Conservation (phyloP, 1,140 invertebrate genomes). For the Gryllus bimaculatus region DNA sequence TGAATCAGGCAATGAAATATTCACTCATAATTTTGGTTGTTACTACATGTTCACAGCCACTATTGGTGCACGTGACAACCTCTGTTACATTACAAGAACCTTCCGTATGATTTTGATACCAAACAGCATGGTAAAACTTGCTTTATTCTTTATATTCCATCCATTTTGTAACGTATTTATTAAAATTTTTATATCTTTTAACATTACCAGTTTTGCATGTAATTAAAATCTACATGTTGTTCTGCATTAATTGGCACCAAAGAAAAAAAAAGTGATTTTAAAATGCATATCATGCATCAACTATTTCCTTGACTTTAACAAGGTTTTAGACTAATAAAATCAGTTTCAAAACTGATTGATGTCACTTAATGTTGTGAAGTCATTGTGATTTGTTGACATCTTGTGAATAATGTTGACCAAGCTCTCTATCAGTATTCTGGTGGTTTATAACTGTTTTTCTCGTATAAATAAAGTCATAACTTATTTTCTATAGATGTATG, state of each 20-base stretch:
- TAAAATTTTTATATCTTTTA: background rate
- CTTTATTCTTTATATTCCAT: background rate
- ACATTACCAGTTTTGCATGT: background rate
- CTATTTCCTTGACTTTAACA: background rate
- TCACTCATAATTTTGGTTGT: too few species aligned
- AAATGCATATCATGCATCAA: background rate
- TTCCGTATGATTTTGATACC: too few species aligned
- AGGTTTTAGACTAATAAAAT: background rate
- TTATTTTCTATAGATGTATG: constrained; percentile 17
- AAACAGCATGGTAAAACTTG: background rate
- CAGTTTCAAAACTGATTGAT: background rate
- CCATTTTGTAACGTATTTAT: background rate
- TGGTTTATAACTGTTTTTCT: background rate
- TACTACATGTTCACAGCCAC: too few species aligned
- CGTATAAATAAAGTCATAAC: constrained; percentile 12
- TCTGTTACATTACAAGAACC: too few species aligned
- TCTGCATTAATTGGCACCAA: background rate
- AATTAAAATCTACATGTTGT: background rate
- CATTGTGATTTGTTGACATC: background rate
- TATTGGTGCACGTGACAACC: too few species aligned
- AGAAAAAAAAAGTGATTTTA: background rate
- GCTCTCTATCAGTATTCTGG: constrained; percentile 3
- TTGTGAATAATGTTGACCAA: background rate
- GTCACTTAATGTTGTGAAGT: background rate
- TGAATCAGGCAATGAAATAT: too few species aligned